Evolutionary conservation across 2,888 invertebrate genomes (phyloP), one percentile per base, ranked within the genome.

Genomic region (Nephrotoma flavescens): DNA sequence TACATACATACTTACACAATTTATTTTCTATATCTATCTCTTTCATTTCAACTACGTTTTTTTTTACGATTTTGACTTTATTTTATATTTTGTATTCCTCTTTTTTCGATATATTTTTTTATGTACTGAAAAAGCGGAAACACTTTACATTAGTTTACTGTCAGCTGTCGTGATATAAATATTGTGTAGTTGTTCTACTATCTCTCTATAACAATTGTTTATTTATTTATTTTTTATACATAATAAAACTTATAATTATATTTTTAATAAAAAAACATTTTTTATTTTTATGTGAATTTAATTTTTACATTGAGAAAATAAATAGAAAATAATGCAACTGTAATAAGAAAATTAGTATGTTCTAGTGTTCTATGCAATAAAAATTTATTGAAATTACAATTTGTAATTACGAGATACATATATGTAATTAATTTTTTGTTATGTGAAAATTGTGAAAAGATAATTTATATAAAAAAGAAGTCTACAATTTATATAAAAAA

Each of bases 141-240:
- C 84, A 84, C 71, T 71, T 52, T 52, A 52, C 52, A 15, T 71
- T 71, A 71, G 84, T 84, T 84, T 84, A 42, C 84, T 84, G 84
- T 84, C 84, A 84, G 84, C 84, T 84, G 84, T 84, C 84, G 84
- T 42, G 84, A 71, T 71, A 71, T 71, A 71, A 71, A 71, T 71
- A 71, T 71, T 71, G 71, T 71, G 71, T 71, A 31, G 71, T 71
- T 71, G 71, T 71, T 71, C 31, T 71, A 71, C 31, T 71, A 71
- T 71, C 71, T 71, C 31, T 71, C 15, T 15, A 52, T 15, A 52
- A 71, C 71, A 19, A 71, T 71, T 71, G 31, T 71, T 71, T 71
- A 71, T 71, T 71, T 31, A 71, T 71, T 71, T 71, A 52, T 52
- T 71, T 31, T 71, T 71, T 71, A 71, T 71, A 71, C 19, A 71